Base-by-base conservation (phyloP, 1,140 invertebrate species). In the Hycleus phaleratus region DNA sequence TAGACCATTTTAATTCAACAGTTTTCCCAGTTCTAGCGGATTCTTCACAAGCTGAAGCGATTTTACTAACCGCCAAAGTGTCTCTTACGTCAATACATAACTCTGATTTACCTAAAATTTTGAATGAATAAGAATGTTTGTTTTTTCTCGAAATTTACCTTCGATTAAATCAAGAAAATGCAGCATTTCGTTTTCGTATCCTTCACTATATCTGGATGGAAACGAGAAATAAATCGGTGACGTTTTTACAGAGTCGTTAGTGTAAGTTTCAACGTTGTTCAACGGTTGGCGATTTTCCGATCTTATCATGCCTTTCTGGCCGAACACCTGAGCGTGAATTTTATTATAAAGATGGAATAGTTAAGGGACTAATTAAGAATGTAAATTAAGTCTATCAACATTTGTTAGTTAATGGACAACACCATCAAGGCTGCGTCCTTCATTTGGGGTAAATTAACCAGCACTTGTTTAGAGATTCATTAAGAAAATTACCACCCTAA, bases 131-230 rank as follows among this genome's bases (percentile, higher is more conserved):
- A 46, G 71, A 42, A 40, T 2, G 6, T 48, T 39, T 32, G 48
- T 10, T 38, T 46, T 46, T 9, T 38, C 48, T 12, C 1, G 24
- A 54, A 3, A n/a, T 53, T 43, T 55, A 82, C 82, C 78, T 74
- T 80, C 70, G 2, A 83, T 67, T 46, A 85, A 71, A 66, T 85
- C 79, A 3, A 87, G 60, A 59, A 87, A 87, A 61, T 86, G 83
- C 12, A 85, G 79, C 61, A 87, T 72, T 64, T 86, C 85, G 2
- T 65, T 66, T 26, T 68, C 60, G 64, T 88, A 87, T 1, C 80
- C 81, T 26, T 78, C 69, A 53, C 71, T 71, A 66, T 81, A 87
- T 26, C 85, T 75, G 8, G 82, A 84, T 0, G 82, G 71, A 65
- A 85, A 87, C 0, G 79, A 84, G 60, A 79, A 84, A 71, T 73